These are phyloP conservation scores for Philereme transversata DNA, from an alignment of 2,888 invertebrate genomes.

Conservation along the genomic window DNA sequence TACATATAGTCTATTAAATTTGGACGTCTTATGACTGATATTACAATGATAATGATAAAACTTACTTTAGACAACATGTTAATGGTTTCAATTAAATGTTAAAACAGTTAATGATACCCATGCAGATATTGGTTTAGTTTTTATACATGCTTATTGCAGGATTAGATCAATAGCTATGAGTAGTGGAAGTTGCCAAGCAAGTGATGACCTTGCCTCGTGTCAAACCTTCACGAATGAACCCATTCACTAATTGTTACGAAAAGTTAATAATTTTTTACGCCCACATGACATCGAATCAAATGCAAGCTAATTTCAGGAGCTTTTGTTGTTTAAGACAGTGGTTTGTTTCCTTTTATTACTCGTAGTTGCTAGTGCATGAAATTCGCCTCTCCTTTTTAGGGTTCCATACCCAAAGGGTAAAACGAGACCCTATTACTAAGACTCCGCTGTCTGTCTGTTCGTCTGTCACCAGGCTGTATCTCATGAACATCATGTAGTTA, in stretches of 20 bases:
- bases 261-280: conserved; percentile 19
- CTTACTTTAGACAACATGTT: conserved; percentile 63
- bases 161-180: conserved; percentile 43
- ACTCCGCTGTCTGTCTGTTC: too few species aligned
- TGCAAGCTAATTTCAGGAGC: too few species aligned
- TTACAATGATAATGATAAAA: conserved; percentile 4
- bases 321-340: too few species aligned
- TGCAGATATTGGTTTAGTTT: conserved; percentile 46
- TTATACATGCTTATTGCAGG: conserved; percentile 49
- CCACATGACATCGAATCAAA: neutral
- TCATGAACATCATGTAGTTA: too few species aligned
- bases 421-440: too few species aligned
- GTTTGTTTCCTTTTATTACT: too few species aligned
- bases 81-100: conserved; percentile 44
- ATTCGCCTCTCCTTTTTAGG: too few species aligned
- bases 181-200: conserved; percentile 52
- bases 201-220: conserved; percentile 43
- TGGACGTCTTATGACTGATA: neutral
- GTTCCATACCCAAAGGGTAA: too few species aligned
- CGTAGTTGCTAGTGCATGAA: too few species aligned
- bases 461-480: too few species aligned
- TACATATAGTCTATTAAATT: neutral
- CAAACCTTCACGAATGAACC: conserved; percentile 40
- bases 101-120: conserved; percentile 49
- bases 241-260: conserved; percentile 45